These are phyloP conservation scores for Aphis craccivora DNA, from an alignment of 1,140 invertebrate genomes.

Conservation along the genomic window DNA sequence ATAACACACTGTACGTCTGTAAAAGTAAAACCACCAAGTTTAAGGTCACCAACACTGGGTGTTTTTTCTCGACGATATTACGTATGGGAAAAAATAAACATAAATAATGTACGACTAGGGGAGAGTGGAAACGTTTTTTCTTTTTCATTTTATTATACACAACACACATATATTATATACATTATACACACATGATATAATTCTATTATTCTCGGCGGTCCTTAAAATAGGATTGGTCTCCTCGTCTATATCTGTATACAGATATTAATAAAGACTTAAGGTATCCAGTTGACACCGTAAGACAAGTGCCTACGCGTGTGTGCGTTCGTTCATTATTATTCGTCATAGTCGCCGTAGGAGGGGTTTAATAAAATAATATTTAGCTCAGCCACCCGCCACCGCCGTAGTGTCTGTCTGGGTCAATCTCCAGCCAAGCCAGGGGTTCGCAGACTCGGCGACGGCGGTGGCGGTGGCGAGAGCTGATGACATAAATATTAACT, in stretches of 20 bases:
- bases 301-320: not conserved
- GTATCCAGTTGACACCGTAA: not conserved
- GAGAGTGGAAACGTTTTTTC: conserved; percentile 1
- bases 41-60: not conserved
- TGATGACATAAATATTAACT: not conserved
- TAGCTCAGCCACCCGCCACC: not conserved
- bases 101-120: not conserved
- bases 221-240: conserved; percentile 6
- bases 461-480: not conserved
- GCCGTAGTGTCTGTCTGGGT: conserved; percentile 11
- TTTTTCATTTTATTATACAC: not conserved
- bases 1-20: not conserved
- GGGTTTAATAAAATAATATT: conserved; percentile 38
- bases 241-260: not conserved
- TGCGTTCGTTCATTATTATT: not conserved
- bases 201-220: not conserved
- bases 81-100: not conserved
- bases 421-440: not conserved
- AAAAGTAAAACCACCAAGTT: not conserved
- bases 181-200: not conserved
- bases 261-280: not conserved
- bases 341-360: not conserved
- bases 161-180: not conserved
- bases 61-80: conserved; percentile 13
- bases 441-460: not conserved